Base-by-base conservation (phyloP, 2,113 vertebrate genomes). In the Lophotis ruficrista region DNA sequence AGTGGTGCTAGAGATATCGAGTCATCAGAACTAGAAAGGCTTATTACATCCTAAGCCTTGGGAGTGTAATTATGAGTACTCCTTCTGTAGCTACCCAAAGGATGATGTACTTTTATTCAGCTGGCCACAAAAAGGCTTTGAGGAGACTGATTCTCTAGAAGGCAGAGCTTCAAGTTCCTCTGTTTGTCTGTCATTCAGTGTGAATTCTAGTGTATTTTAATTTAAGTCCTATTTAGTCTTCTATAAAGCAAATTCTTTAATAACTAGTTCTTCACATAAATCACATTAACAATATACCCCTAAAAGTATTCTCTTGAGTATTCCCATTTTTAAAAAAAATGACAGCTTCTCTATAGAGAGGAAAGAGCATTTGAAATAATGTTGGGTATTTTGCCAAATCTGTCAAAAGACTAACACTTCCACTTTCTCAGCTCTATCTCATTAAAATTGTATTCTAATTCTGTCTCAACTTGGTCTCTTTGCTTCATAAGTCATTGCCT, bases 381-480 rank as follows among this genome's bases (percentile, higher is more conserved):
- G 95, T 93, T 98, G 97, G 96, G 90, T 98, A 97, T 98, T 98
- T 98, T 98, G 97, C 98, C 97, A 98, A 98, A 93, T 96, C 98
- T 98, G 98, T 98, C 98, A 98, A 96, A 98, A 97, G 96, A 97
- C 96, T 97, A 98, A 97, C 97, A 93, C 95, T 98, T 98, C 85
- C 75, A 97, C 95, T 98, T 97, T 97, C 97, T 97, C 96, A 97
- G 94, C 95, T 97, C 97, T 48, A 95, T 97, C 98, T 98, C 98
- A 98, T 98, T 98, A 98, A 98, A 98, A 98, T 97, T 97, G 95
- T 98, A 98, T 98, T 98, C 97, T 98, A 98, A 98, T 98, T 98
- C 97, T 95, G 94, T 97, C 97, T 98, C 97, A 96, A 96, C 98
- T 98, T 97, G 90, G 97, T 97, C 96, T 98, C 95, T 96, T 95